A percentile compares a stretch with the other conserved stretches of the same genome.
Conservation (phyloP, 2,888 invertebrate species). For the Ophraella communa region DNA sequence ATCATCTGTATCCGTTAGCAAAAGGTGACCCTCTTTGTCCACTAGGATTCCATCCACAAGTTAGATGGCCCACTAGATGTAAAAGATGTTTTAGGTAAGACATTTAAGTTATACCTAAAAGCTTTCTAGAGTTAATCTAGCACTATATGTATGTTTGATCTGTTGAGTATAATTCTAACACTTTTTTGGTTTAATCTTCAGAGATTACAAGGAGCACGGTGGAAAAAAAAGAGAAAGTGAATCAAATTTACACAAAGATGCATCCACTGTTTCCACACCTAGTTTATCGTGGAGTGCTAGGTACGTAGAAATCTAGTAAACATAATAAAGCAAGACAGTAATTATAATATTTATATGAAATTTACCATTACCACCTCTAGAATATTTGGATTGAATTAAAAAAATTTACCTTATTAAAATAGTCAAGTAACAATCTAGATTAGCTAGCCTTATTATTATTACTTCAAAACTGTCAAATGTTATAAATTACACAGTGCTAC, state of each 20-base stretch:
- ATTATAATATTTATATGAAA: neutral
- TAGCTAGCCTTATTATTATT: too few relatives aligned
- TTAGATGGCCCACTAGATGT: slow-evolving; percentile 91
- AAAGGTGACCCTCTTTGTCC: slow-evolving; percentile 91
- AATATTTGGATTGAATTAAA: slow-evolving; percentile 10
- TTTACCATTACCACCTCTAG: neutral
- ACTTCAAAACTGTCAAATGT: too few relatives aligned
- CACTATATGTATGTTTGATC: neutral
- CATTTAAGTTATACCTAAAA: neutral
- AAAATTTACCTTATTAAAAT: neutral
- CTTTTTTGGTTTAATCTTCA: slow-evolving; percentile 46
- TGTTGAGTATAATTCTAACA: neutral
- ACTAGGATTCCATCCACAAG: slow-evolving; percentile 92
- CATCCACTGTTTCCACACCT: slow-evolving; percentile 77
- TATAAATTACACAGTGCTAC: too few relatives aligned
- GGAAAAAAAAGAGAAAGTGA: slow-evolving; percentile 74
- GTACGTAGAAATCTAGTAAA: slow-evolving; percentile 35
- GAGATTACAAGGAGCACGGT: slow-evolving; percentile 90
- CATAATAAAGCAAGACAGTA: neutral
- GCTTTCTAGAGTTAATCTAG: neutral
- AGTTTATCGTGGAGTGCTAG: slow-evolving; percentile 72
- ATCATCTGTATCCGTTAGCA: slow-evolving; percentile 77
- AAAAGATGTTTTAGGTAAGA: slow-evolving; percentile 84
- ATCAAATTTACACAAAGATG: slow-evolving; percentile 61
- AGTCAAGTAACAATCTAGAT: too few relatives aligned